These are phyloP conservation scores for Chinchilla lanigera DNA, from an alignment of 2,113 vertebrate genomes.

Conservation along the genomic window DNA sequence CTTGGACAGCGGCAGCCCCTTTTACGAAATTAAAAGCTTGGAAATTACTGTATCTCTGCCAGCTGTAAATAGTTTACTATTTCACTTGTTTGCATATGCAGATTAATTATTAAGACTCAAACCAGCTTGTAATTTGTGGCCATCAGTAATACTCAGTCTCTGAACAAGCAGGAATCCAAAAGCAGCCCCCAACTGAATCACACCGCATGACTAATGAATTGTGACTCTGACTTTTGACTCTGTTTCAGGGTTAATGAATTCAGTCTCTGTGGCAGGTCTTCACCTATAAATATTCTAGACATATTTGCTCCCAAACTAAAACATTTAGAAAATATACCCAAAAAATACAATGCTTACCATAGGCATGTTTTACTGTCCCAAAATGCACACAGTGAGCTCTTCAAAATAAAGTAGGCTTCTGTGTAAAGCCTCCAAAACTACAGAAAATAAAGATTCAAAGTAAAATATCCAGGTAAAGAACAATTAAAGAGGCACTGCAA, in stretches of 20 bases:
- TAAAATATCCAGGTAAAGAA: not conserved
- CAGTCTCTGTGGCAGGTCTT: not conserved
- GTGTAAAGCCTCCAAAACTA: not conserved
- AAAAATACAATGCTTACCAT: not conserved
- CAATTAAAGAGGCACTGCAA: not conserved
- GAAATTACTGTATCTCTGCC: not conserved
- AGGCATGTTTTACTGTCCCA: not conserved
- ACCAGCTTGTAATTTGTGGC: not conserved
- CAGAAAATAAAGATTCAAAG: not conserved
- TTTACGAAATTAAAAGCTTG: slow-evolving; percentile 13
- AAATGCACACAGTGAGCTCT: not conserved
- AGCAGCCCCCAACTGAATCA: not conserved
- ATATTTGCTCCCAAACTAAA: not conserved
- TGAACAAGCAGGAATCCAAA: slow-evolving; percentile 17
- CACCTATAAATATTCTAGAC: not conserved
- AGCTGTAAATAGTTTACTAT: not conserved
- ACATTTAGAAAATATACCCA: not conserved
- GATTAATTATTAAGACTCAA: not conserved
- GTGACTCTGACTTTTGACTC: slow-evolving; percentile 27
- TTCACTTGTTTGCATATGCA: not conserved
- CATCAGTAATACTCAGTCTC: not conserved
- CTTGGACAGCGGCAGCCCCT: not conserved
- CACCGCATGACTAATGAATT: not conserved
- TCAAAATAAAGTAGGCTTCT: not conserved
- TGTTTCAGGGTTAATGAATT: not conserved